These are phyloP conservation scores for Tuberolachnus salignus DNA, from an alignment of 2,888 invertebrate species.

Conservation along the genomic window DNA sequence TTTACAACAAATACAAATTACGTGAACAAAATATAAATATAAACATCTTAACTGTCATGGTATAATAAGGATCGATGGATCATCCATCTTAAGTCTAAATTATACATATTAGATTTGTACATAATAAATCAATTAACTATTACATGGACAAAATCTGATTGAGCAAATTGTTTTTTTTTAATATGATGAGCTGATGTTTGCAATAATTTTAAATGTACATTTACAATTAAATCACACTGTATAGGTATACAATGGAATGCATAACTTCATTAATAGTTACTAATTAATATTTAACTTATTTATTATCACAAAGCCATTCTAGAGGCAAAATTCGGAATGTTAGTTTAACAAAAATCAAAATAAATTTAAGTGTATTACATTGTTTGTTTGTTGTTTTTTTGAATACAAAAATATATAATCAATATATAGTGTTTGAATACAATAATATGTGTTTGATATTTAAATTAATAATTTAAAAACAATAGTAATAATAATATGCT, in stretches of 20 bases:
- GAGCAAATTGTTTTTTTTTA: conserved; percentile 41
- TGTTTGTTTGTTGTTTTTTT: background rate
- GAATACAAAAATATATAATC: background rate
- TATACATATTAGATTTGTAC: background rate
- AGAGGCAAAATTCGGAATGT: conserved; percentile 51
- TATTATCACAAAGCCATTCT: conserved; percentile 44
- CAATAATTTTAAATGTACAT: conserved; percentile 5
- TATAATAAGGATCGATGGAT: background rate
- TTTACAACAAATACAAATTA: conserved; percentile 17
- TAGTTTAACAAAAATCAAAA: conserved; percentile 35
- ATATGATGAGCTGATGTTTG: conserved; percentile 27
- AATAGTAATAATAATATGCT: conserved; percentile 2
- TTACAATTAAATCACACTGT: conserved; percentile 28
- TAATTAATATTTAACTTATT: conserved; percentile 17
- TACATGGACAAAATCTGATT: background rate
- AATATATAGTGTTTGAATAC: background rate
- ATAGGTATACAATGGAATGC: conserved; percentile 46
- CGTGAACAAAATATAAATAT: conserved; percentile 3
- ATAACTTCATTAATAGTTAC: conserved; percentile 12
- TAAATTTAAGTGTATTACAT: background rate
- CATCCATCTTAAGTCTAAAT: conserved; percentile 23
- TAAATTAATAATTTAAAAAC: background rate
- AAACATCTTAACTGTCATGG: conserved; percentile 25
- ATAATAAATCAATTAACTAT: background rate
- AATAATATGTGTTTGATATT: too few relatives aligned